Evolutionary conservation across 2,113 vertebrate genomes (phyloP).

Genomic region (Manacus vitellinus): DNA sequence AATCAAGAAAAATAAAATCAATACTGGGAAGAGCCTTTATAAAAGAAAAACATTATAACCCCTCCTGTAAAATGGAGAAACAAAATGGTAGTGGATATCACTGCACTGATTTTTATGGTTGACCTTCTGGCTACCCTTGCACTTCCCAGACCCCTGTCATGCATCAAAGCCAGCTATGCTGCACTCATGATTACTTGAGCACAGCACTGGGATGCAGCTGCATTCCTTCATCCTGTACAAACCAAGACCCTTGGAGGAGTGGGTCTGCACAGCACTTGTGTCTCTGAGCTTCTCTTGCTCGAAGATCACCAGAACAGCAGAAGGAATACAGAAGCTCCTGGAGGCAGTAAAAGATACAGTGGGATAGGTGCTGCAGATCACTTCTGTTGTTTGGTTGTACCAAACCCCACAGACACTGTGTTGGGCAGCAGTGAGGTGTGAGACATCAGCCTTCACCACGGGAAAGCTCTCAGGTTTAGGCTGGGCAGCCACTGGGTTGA

Average conservation of each 20-base stretch:
- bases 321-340: neutral
- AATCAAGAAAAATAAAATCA: constrained; percentile 25
- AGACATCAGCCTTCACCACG: neutral
- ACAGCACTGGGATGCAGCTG: fast-evolving
- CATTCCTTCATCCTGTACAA: neutral
- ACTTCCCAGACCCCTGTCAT: constrained; percentile 15
- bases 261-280: neutral
- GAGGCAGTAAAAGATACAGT: neutral
- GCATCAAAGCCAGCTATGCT: constrained; percentile 10
- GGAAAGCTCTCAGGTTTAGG: neutral
- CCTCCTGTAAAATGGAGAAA: neutral
- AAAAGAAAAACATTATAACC: neutral
- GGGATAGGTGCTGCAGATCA: neutral
- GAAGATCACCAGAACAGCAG: neutral
- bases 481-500: neutral
- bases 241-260: neutral
- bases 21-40: neutral
- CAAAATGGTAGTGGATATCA: neutral
- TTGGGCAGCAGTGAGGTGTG: neutral
- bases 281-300: neutral
- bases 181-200: neutral
- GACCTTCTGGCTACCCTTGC: constrained; percentile 46
- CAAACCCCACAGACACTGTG: neutral
- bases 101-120: neutral
- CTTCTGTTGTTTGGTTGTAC: neutral